Conservation (phyloP, 2,113 vertebrate genomes). For the Hydropotes inermis region DNA sequence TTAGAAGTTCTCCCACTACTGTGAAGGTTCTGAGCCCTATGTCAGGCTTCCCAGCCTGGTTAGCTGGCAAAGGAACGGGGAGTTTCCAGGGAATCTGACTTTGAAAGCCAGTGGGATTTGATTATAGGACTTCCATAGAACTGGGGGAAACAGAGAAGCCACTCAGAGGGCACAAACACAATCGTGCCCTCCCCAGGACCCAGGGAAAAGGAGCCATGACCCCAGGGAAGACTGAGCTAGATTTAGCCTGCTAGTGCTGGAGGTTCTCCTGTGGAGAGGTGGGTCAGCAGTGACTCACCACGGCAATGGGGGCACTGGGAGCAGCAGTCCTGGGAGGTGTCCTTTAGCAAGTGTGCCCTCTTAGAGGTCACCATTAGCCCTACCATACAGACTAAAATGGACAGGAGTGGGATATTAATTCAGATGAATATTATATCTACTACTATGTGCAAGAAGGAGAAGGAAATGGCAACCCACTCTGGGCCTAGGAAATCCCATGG, state of each 20-base stretch:
- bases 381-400: neutral
- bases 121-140: neutral
- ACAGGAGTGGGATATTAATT: neutral
- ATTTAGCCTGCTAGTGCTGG: neutral
- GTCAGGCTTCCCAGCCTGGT: neutral
- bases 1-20: neutral
- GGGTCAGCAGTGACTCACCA: neutral
- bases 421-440: neutral
- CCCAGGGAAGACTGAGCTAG: neutral
- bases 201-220: neutral
- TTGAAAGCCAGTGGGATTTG: neutral
- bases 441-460: neutral
- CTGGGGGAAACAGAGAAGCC: neutral
- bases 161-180: neutral
- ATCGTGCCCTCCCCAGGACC: neutral
- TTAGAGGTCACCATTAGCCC: neutral
- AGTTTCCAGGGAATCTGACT: neutral
- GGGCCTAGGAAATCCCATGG: no score
- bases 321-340: neutral
- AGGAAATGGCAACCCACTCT: no score
- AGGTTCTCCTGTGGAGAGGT: neutral
- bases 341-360: neutral
- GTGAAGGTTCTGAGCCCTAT: neutral
- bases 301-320: neutral
- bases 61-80: neutral